Evolutionary conservation across 2,797 vertebrate species (phyloP).

Genomic region (Epinephelus malabaricus): DNA sequence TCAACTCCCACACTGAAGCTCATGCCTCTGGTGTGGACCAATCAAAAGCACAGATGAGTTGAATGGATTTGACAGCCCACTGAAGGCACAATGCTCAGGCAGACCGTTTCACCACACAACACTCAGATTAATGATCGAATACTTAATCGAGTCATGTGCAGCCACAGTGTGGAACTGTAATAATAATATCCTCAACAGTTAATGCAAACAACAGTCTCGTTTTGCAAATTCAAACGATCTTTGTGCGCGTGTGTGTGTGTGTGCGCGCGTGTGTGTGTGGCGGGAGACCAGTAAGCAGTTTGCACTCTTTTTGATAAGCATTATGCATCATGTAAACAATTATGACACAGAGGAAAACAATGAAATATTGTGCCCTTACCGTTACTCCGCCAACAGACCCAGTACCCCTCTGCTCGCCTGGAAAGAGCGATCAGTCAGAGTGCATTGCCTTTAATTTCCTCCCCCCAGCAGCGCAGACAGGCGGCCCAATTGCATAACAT

Average conservation of each 20-base stretch:
- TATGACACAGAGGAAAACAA: neutral
- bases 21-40: slow-evolving; percentile 49
- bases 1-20: slow-evolving; percentile 14
- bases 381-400: slow-evolving; percentile 4
- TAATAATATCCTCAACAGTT: neutral
- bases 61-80: neutral
- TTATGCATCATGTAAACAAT: neutral
- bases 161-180: neutral
- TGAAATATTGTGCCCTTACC: slow-evolving; percentile 41
- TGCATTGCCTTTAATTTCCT: slow-evolving; percentile 58
- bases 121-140: too few species aligned
- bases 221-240: neutral
- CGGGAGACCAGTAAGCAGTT: neutral
- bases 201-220: neutral
- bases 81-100: neutral
- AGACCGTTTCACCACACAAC: neutral
- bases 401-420: slow-evolving; percentile 4
- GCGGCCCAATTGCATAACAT: slow-evolving; percentile 53
- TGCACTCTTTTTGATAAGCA: neutral
- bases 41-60: slow-evolving; percentile 27
- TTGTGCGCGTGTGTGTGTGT: neutral
- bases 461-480: slow-evolving; percentile 16
- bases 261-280: neutral
- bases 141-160: too few species aligned
- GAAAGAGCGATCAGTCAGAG: slow-evolving; percentile 19